Evolutionary conservation across 2,888 invertebrate species (phyloP), one percentile per base, ranked within the genome.

Genomic region (Rotaria magnacalcarata): DNA sequence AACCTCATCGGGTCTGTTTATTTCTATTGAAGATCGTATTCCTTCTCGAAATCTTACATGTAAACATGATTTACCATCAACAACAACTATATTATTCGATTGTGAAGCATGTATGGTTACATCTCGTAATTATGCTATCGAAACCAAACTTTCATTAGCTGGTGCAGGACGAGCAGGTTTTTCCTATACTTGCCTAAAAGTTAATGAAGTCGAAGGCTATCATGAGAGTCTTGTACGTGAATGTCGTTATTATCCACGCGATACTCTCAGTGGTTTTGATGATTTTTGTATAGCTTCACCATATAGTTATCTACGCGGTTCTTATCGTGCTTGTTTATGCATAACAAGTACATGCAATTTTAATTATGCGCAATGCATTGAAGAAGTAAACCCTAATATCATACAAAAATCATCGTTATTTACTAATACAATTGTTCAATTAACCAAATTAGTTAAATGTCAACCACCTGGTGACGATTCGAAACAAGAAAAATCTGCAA

Each of bases 261-360:
- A 43, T 80, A 80, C 43, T 10, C 80, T 80, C 24, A 80, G n/a
- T 80, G 80, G 80, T 80, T 80, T 11, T n/a, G n/a, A 80, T n/a
- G 80, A 80, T 47, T 80, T 24, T 47, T 80, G 80, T n/a, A 80
- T 80, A 19, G 80, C 80, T 47, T 80, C 80, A 80, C 80, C 80
- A n/a, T 80, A 80, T n/a, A 80, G 16, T 41, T 11, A 24, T 47
- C 5, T 47, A 11, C 43, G 80, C 24, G 80, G 80, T 14, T 80
- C 80, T n/a, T 80, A 80, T 80, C 80, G 80, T 24, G 80, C 80
- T 24, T 80, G 80, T 47, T 47, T 47, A 47, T 80, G 80, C n/a
- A 24, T 14, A 0, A 47, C 43, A 47, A 80, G 47, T 47, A 1
- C 2, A 47, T 80, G 80, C 19, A 80, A 80, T 47, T n/a, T 80